Evolutionary conservation across 2,888 invertebrate genomes (phyloP).

Genomic region (Trilocha varians): DNA sequence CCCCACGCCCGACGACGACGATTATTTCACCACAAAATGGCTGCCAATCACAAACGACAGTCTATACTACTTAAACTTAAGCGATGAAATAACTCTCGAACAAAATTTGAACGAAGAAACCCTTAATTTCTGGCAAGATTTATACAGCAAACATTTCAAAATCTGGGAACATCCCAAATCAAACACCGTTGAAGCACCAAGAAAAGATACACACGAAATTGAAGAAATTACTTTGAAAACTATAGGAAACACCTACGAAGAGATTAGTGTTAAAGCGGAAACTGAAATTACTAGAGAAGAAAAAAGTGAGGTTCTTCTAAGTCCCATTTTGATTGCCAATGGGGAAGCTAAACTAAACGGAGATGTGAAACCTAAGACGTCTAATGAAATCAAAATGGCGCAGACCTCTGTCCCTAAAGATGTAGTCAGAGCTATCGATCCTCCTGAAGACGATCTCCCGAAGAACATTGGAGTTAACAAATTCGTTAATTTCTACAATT

Average conservation of each 20-base stretch:
- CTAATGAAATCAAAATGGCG: slow-evolving; percentile 63
- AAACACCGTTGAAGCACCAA: slow-evolving; percentile 19
- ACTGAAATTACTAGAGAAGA: too few species aligned
- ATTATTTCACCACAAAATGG: slow-evolving; percentile 53
- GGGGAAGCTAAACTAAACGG: neutral
- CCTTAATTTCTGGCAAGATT: slow-evolving; percentile 57
- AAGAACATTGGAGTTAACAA: slow-evolving; percentile 67
- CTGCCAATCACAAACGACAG: slow-evolving; percentile 52
- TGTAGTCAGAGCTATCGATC: slow-evolving; percentile 61
- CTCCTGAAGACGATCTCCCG: slow-evolving; percentile 61
- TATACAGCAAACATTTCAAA: slow-evolving; percentile 52
- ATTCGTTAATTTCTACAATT: slow-evolving; percentile 66
- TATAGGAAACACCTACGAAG: too few species aligned
- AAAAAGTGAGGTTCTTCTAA: too few species aligned
- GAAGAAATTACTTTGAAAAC: neutral
- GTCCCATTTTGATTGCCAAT: too few species aligned
- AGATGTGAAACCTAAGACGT: slow-evolving; percentile 36
- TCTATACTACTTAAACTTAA: slow-evolving; percentile 42
- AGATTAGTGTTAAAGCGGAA: too few species aligned
- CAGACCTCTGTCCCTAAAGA: slow-evolving; percentile 43
- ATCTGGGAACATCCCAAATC: slow-evolving; percentile 47
- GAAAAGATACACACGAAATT: slow-evolving; percentile 6
- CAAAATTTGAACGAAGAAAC: slow-evolving; percentile 48
- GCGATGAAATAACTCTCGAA: slow-evolving; percentile 39
- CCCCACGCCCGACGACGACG: slow-evolving; percentile 59